Conservation (phyloP, 2,113 vertebrate species). For the Gymnobelideus leadbeateri region DNA sequence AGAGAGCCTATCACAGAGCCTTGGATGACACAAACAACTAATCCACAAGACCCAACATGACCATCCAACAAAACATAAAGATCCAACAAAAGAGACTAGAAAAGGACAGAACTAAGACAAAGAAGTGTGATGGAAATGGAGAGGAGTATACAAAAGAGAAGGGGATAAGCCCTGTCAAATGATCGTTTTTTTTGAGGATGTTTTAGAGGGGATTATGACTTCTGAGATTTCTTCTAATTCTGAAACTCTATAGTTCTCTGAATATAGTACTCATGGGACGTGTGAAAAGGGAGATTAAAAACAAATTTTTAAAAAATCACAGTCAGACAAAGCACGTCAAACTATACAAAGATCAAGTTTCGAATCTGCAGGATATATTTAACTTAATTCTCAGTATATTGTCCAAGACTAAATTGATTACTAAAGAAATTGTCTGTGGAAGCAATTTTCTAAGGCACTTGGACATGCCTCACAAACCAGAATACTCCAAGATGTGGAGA, state of each 20-base stretch:
- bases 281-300: background rate
- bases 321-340: background rate
- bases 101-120: background rate
- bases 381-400: conserved; percentile 43
- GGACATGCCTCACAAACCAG: conserved; percentile 67
- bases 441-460: conserved; percentile 74
- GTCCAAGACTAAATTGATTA: conserved; percentile 68
- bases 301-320: background rate
- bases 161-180: background rate
- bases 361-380: conserved; percentile 54
- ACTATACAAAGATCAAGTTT: conserved; percentile 47
- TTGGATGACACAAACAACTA: background rate
- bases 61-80: background rate
- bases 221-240: background rate
- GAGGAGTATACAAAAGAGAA: background rate
- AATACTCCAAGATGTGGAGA: conserved; percentile 6
- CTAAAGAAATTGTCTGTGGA: conserved; percentile 58
- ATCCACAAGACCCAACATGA: too few species aligned
- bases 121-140: background rate
- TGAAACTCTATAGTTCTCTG: background rate
- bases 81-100: background rate
- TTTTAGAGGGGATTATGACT: background rate
- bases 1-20: background rate
- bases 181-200: background rate
- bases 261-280: background rate